Base-by-base conservation (phyloP, 2,113 vertebrate species). In the Psophia crepitans region DNA sequence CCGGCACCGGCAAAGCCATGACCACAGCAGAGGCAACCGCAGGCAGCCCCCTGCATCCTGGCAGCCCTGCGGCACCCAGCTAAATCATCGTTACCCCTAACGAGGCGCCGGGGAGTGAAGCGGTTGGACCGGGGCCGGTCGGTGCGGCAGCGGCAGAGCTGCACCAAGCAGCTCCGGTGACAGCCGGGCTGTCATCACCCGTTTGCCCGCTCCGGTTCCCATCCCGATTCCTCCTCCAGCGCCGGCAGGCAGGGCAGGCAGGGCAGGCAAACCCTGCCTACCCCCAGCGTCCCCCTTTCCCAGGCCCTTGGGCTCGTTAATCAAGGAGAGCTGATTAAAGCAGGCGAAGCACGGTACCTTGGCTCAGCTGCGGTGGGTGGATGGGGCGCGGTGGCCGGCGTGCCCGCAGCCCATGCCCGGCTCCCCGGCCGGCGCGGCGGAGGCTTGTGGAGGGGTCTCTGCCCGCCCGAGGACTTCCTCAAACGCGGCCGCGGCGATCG, bases 21-120 rank as follows among this genome's bases (percentile, higher is more conserved):
- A 37, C 8, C 41, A 19, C 32, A 3, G 21, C 20, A 11, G 77
- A 23, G 20, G 32, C 3, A 15, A 46, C 27, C 6, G 1, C 27
- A 3, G 6, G 8, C 63, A 68, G 51, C 43, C 70, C 37, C 33
- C 51, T 9, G 33, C 63, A 12, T 26, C 16, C 80, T 7, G 26
- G 5, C n/a, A 22, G n/a, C n/a, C 49, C 69, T 5, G 26, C 3
- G 6, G 49, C 69, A 32, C 46, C 24, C 43, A 26, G 43, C 12
- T 28, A 57, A 73, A 85, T 20, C 17, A 46, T 8, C 17, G 0
- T 41, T 11, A 48, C 11, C 39, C 44, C 49, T 76, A 30, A 48
- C 0, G 0, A 68, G 12, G 3, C 13, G 7, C 33, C 12, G 0
- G 12, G 41, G 35, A 20, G 51, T 61, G 2, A 1, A 32, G 58